Evolutionary conservation across 2,888 invertebrate genomes (phyloP), one percentile per base, ranked within the genome.

Genomic region (Drosophila ochracea): DNA sequence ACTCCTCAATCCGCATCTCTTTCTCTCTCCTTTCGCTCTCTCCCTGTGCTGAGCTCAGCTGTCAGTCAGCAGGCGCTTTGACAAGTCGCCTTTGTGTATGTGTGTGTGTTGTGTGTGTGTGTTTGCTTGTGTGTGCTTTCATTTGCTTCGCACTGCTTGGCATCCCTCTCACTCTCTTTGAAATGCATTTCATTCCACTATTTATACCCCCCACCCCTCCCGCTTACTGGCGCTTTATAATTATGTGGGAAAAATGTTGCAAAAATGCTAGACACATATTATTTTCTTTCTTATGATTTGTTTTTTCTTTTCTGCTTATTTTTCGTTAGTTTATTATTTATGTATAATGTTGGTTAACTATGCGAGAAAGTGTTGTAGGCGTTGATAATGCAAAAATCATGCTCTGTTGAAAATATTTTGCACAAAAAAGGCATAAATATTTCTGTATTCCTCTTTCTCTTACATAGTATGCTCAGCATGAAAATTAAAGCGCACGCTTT

Each of bases 331-430:
- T 64, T 70, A 47, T 71, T 66, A 41, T 41, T 33, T 69, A 35
- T 71, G 67, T 65, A 58, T 58, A 76, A 85, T 81, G 63, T 68
- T 70, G 74, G 69, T 70, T 65, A 85, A 77, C 79, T 81, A 90
- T 83, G 75, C 87, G 90, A 90, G 87, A 87, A 87, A 87, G 87
- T 83, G 82, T 85, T 90, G 87, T 90, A 76, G 87, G 87, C 89
- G 87, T 78, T 82, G 59, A 66, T 63, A 66, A 75, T 16, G 54
- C 47, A 73, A 78, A 69, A 66, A 53, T 63, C 69, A 76, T 78
- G 69, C 60, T 77, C 62, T 16, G 16, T 70, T 47, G 69, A 74
- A 59, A 41, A 55, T 58, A 50, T n/a, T 19, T 37, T 47, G 49
- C 67, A 62, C 21, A 54, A 53, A 68, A 21, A 35, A 52, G 7